A percentile compares a stretch with the other conserved stretches of the same genome.
These are phyloP conservation scores for Bombus superbus DNA, from an alignment of 1,140 invertebrate genomes.

Conservation along the genomic window DNA sequence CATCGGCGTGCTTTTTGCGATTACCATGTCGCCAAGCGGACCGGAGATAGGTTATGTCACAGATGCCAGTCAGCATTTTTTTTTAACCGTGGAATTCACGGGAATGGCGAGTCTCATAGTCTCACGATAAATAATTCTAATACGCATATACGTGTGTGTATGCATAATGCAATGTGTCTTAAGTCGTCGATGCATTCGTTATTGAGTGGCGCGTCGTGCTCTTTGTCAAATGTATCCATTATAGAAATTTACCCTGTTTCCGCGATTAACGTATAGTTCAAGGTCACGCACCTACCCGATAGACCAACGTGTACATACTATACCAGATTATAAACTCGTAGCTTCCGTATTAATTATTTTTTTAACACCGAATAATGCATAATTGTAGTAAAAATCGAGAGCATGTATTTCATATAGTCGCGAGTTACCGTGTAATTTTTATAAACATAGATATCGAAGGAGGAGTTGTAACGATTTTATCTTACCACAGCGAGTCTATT, in stretches of 20 bases:
- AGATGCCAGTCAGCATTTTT: conserved; percentile 1
- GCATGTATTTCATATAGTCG: no score
- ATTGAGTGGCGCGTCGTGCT: background rate
- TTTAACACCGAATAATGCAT: no score
- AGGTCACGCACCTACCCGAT: background rate
- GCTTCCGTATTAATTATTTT: background rate
- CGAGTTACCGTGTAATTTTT: no score
- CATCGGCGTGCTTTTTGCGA: background rate
- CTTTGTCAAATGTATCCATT: background rate
- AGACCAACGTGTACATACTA: no score
- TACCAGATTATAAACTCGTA: no score
- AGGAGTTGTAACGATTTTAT: no score
- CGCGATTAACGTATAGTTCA: background rate
- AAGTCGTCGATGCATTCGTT: background rate
- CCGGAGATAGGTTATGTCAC: conserved; percentile 38
- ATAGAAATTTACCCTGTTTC: background rate
- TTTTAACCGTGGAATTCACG: conserved; percentile 22
- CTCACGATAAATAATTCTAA: conserved; percentile 23
- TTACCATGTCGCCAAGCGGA: background rate
- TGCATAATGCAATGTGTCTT: background rate
- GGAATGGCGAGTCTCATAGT: conserved; percentile 26
- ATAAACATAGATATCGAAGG: no score
- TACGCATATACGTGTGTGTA: background rate
- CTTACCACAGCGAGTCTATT: no score
- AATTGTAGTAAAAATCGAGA: no score